Evolutionary conservation across 2,113 vertebrate species (phyloP).

Genomic region (Crypturellus undulatus): DNA sequence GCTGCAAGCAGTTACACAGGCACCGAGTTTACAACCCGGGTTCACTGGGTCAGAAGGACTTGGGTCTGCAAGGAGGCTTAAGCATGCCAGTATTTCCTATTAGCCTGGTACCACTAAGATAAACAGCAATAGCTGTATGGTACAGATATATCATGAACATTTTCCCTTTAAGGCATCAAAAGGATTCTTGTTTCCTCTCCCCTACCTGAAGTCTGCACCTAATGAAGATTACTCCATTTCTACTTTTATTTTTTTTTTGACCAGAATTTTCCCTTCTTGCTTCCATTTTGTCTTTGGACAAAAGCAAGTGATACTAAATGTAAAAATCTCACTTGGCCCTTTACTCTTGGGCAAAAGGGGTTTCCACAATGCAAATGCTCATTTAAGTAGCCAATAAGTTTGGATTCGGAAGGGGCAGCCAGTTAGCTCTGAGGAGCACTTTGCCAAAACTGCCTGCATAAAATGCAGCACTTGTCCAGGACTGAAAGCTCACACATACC

Average conservation of each 20-base stretch:
- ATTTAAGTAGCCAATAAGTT: neutral
- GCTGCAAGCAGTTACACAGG: neutral
- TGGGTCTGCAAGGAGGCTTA: neutral
- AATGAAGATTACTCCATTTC: neutral
- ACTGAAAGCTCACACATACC: rapidly evolving
- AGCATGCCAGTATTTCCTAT: rapidly evolving
- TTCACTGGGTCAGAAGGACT: neutral
- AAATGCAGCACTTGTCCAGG: neutral
- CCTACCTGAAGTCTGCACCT: rapidly evolving
- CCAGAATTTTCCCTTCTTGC: neutral
- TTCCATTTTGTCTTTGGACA: neutral
- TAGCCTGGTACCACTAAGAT: neutral
- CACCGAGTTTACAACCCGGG: rapidly evolving
- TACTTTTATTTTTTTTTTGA: neutral
- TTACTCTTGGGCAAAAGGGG: neutral
- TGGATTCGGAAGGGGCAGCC: neutral
- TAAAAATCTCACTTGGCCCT: neutral
- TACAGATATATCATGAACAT: neutral
- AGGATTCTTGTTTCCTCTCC: neutral
- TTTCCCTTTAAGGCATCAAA: neutral
- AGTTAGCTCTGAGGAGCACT: neutral
- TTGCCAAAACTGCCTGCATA: rapidly evolving
- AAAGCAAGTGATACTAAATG: neutral
- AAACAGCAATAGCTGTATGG: neutral
- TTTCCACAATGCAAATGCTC: neutral